Base-by-base conservation (phyloP, 1,140 invertebrate species). In the Tetramorium parvispinum region DNA sequence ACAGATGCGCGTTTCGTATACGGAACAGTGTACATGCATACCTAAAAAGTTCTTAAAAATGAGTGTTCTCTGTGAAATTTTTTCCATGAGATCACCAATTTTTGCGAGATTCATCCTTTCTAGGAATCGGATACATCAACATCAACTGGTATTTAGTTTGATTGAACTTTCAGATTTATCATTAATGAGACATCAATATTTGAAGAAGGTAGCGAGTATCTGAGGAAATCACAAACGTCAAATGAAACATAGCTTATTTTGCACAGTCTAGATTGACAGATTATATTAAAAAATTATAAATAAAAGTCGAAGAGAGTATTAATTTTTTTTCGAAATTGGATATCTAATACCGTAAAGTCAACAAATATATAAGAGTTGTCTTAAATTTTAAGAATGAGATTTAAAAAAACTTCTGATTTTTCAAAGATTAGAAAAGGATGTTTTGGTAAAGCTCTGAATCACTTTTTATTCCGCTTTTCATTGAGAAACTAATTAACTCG, bases 1-100 rank as follows among this genome's bases (percentile, higher is more conserved):
- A 87, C 63, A 46, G 55, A 55, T 71, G 71, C 65, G 53, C 21
- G 75, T 59, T 37, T 83, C 18, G 13, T 59, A 43, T 83, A 27
- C 55, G 4, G 75, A 81, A 70, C 46, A 5, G 3, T 43, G n/a
- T 53, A 10, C 40, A 10, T 53, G 6, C 40, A 10, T 55, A 40
- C 13, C 5, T 55, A 57, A 55, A 40, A 70, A n/a, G 10, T 55
- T 4, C 37, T 70, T 57, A 24, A 27, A 70, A 37, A 70, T 46
- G 16, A 81, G n/a, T 63, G 21, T 40, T 10, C 32, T 37, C 16
- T 68, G 24, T 7, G n/a, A 57, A 32, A 43, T 18, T 70, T 68
- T 55, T 70, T 1, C 32, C 24, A 55, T 57, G 40, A 16, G 40
- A 70, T 70, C 21, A 55, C n/a, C 16, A n/a, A 18, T 55, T 81